A percentile compares a stretch with the other conserved stretches of the same genome.
These are phyloP conservation scores for Zeuzera pyrina DNA, from an alignment of 2,888 invertebrate species.

Conservation along the genomic window DNA sequence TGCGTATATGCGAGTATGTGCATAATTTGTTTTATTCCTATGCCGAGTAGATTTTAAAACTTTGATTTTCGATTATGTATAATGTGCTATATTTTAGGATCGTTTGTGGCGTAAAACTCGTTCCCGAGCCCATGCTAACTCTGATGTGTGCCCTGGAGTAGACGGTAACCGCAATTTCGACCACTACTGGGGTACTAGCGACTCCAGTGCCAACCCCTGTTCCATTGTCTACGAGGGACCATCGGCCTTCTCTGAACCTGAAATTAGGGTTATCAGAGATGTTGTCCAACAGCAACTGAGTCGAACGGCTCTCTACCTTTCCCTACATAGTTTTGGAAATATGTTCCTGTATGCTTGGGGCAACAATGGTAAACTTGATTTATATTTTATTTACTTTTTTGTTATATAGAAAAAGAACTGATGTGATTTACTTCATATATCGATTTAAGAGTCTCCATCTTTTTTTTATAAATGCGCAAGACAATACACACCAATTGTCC, in stretches of 20 bases:
- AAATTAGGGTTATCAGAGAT: slow-evolving; percentile 75
- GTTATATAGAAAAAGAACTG: too few relatives aligned
- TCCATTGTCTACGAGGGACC: slow-evolving; percentile 76
- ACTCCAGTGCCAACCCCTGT: slow-evolving; percentile 68
- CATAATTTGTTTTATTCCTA: too few relatives aligned
- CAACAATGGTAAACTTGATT: slow-evolving; percentile 69
- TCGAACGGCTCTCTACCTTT: slow-evolving; percentile 76
- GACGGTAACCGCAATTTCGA: slow-evolving; percentile 87
- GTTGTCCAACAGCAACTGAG: slow-evolving; percentile 59
- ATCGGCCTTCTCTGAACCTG: slow-evolving; percentile 78
- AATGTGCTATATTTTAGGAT: slow-evolving; percentile 63
- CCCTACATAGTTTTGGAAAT: slow-evolving; percentile 83
- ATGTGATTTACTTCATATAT: too few relatives aligned
- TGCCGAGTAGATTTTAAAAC: too few relatives aligned
- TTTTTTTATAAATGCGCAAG: too few relatives aligned
- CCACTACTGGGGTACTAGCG: slow-evolving; percentile 77
- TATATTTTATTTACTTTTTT: too few relatives aligned
- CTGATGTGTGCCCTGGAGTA: slow-evolving; percentile 75
- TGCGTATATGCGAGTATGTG: too few relatives aligned
- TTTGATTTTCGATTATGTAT: too few relatives aligned
- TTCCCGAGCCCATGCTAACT: slow-evolving; percentile 48
- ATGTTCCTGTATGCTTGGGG: slow-evolving; percentile 82
- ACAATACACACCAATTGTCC: too few relatives aligned
- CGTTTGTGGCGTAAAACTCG: slow-evolving; percentile 83
- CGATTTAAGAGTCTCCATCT: too few relatives aligned